Evolutionary conservation across 2,113 vertebrate genomes (phyloP).

Genomic region (Elaphurus davidianus): DNA sequence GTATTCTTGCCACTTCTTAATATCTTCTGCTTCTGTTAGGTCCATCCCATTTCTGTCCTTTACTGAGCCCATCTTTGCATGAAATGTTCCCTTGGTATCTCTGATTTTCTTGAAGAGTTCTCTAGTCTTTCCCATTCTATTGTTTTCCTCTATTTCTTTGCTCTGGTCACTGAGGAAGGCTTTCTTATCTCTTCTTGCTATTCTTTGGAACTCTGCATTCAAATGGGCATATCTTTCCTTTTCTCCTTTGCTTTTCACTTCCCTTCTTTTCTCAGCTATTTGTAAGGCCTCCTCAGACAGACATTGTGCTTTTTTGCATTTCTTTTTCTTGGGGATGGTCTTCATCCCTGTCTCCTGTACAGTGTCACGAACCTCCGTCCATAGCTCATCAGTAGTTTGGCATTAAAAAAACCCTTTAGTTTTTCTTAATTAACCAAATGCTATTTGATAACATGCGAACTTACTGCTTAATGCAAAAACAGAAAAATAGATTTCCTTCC

Average conservation of each 20-base stretch:
- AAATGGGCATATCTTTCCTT: neutral
- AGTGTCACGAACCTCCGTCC: neutral
- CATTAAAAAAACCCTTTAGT: neutral
- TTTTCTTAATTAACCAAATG: constrained; percentile 2
- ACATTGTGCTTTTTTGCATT: neutral
- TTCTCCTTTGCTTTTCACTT: neutral
- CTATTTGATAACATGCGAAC: neutral
- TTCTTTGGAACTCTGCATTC: neutral
- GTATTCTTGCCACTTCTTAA: no score
- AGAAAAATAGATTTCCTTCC: constrained; percentile 37
- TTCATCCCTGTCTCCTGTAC: neutral
- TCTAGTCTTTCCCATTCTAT: no score
- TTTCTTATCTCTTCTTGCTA: neutral
- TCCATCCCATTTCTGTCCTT: neutral
- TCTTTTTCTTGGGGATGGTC: neutral
- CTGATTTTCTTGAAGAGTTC: no score
- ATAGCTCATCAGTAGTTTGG: neutral
- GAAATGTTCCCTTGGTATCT: neutral
- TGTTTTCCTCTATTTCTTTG: no score
- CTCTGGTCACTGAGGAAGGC: no score
- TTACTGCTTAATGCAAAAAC: neutral
- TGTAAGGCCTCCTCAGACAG: neutral
- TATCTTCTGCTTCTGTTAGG: neutral
- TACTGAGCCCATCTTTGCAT: neutral
- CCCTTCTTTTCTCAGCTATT: neutral